A percentile compares a stretch with the other conserved stretches of the same genome.
These are phyloP conservation scores for Pipistrellus kuhlii DNA, from an alignment of 2,797 vertebrate genomes.

Conservation along the genomic window DNA sequence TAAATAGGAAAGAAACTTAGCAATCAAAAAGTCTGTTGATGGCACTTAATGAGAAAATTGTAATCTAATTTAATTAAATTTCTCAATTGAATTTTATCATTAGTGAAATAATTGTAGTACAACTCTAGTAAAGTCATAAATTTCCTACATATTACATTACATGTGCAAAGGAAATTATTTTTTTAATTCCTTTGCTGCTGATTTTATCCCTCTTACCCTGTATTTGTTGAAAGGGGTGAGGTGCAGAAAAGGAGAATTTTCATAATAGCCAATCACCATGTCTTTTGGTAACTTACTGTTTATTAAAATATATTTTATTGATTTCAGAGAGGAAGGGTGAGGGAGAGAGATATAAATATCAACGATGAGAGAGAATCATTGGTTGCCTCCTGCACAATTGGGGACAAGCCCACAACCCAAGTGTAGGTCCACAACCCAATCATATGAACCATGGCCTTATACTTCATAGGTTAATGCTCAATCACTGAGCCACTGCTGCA, in stretches of 20 bases:
- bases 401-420: too few relatives aligned
- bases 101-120: neutral
- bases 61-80: neutral
- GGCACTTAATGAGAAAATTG: neutral
- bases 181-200: neutral
- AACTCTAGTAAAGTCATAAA: neutral
- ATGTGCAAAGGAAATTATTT: neutral
- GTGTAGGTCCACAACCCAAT: too few relatives aligned
- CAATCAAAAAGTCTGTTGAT: neutral
- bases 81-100: neutral
- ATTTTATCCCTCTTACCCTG: neutral
- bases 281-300: neutral
- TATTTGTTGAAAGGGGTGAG: neutral
- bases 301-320: neutral
- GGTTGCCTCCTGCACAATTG: too few relatives aligned
- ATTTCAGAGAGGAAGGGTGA: neutral
- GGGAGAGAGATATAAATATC: too few relatives aligned
- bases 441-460: too few relatives aligned
- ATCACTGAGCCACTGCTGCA: too few relatives aligned
- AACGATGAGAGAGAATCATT: too few relatives aligned
- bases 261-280: neutral
- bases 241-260: rapidly evolving
- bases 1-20: neutral
- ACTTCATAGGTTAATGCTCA: too few relatives aligned
- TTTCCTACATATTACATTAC: neutral